Percentiles rank a stretch among this genome's conserved stretches.
phyloP scores from a whole-genome alignment of 2,888 invertebrate species.

The Aquatica leii region DNA sequence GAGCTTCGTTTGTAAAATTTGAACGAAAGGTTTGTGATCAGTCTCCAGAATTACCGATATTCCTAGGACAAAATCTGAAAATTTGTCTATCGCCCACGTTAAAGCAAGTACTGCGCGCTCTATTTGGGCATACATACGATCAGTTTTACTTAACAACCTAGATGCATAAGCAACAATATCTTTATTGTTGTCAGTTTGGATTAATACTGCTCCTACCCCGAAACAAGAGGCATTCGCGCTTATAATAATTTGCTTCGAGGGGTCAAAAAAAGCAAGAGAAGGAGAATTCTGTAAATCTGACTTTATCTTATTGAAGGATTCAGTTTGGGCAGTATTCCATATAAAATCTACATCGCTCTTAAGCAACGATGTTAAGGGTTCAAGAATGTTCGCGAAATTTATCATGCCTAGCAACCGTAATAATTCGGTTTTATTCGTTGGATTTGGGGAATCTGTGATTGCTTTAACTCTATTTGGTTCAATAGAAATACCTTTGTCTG shows the following conservation, averaged over 20 bases:
- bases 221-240: too few relatives aligned
- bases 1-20: background rate
- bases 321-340: too few relatives aligned
- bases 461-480: background rate
- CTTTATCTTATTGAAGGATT: background rate
- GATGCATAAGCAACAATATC: too few relatives aligned
- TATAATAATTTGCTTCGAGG: too few relatives aligned
- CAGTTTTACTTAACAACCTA: too few relatives aligned
- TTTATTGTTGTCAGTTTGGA: too few relatives aligned
- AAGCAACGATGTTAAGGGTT: background rate
- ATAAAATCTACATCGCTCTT: background rate
- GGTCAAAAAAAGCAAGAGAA: background rate
- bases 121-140: too few relatives aligned
- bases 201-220: too few relatives aligned
- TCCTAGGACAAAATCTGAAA: too few relatives aligned
- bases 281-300: background rate
- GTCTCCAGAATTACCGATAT: background rate
- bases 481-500: background rate
- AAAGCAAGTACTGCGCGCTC: too few relatives aligned
- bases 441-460: background rate
- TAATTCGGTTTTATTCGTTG: background rate
- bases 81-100: too few relatives aligned
- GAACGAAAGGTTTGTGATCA: background rate
- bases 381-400: constrained; percentile 1
- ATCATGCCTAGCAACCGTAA: background rate